Conservation (phyloP, 2,888 invertebrate species). For the Campaea margaritaria region DNA sequence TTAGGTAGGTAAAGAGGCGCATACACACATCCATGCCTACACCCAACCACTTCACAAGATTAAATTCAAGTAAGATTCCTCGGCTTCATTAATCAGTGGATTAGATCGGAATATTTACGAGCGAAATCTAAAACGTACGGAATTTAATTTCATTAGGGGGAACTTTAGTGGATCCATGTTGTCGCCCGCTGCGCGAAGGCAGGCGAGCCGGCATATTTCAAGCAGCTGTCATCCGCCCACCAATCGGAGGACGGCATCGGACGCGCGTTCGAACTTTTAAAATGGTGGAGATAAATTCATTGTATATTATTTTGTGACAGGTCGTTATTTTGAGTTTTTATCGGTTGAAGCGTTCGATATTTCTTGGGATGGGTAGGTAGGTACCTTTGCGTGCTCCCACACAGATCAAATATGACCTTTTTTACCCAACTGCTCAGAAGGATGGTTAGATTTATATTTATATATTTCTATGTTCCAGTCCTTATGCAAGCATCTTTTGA, state of each 20-base stretch:
- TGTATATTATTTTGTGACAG: conserved; percentile 85
- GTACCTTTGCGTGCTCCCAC: conserved; percentile 27
- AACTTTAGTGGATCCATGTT: conserved; percentile 81
- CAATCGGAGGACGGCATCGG: conserved; percentile 66
- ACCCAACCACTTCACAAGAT: conserved; percentile 55
- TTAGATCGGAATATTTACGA: conserved; percentile 83
- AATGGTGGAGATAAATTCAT: conserved; percentile 84
- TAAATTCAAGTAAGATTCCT: conserved; percentile 61
- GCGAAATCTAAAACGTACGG: conserved; percentile 80
- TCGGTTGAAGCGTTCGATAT: conserved; percentile 74
- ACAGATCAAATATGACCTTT: not conserved
- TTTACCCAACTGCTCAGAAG: too few species aligned
- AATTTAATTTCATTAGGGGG: conserved; percentile 84
- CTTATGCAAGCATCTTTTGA: too few species aligned
- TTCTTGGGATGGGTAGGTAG: conserved; percentile 60
- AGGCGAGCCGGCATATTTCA: conserved; percentile 75
- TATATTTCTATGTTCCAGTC: too few species aligned
- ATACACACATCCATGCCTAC: not conserved
- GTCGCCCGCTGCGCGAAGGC: conserved; percentile 81
- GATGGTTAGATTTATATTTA: too few species aligned
- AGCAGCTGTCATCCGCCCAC: conserved; percentile 79
- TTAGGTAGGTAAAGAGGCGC: not conserved
- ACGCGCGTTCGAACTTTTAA: conserved; percentile 75
- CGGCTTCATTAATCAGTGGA: conserved; percentile 82
- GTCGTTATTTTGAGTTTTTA: conserved; percentile 83